phyloP scores from a whole-genome alignment of 2,888 invertebrate genomes.

The Patella pellucida region DNA sequence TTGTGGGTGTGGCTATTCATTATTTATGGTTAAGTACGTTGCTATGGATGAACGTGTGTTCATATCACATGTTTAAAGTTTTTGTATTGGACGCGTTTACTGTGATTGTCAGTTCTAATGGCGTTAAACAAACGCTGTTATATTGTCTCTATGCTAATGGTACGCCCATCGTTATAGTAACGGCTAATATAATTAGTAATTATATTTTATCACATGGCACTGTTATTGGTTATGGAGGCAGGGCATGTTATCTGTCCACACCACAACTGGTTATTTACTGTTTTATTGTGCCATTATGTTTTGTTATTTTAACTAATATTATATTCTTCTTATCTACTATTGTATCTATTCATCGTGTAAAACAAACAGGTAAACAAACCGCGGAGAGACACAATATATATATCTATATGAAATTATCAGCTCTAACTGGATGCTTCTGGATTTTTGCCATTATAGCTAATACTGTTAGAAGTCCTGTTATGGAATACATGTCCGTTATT shows the following conservation, averaged over 20 bases:
- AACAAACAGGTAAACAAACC: conserved; percentile 16
- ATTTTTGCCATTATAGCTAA: conserved; percentile 42
- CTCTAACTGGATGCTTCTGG: conserved; percentile 49
- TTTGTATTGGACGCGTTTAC: too few relatives aligned
- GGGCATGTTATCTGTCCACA: conserved; percentile 33
- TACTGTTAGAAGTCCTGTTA: conserved; percentile 26
- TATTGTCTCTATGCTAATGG: too few relatives aligned
- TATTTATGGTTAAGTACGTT: too few relatives aligned
- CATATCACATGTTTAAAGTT: too few relatives aligned
- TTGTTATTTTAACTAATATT: conserved; percentile 41
- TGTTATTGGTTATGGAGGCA: conserved; percentile 32
- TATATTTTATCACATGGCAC: too few relatives aligned
- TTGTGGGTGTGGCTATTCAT: too few relatives aligned
- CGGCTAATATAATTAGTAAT: too few relatives aligned
- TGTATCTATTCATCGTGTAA: conserved; percentile 29
- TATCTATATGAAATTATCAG: conserved; percentile 44
- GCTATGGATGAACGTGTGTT: too few relatives aligned
- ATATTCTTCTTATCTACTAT: conserved; percentile 41
- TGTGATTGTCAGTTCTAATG: too few relatives aligned
- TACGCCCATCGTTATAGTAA: too few relatives aligned
- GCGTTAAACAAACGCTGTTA: too few relatives aligned
- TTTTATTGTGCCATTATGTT: conserved; percentile 42
- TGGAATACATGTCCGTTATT: conserved; percentile 40
- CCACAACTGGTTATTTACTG: conserved; percentile 28
- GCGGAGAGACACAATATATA: conserved; percentile 33